Conservation (phyloP, 2,888 invertebrate species). For the Chrysolina americana region DNA sequence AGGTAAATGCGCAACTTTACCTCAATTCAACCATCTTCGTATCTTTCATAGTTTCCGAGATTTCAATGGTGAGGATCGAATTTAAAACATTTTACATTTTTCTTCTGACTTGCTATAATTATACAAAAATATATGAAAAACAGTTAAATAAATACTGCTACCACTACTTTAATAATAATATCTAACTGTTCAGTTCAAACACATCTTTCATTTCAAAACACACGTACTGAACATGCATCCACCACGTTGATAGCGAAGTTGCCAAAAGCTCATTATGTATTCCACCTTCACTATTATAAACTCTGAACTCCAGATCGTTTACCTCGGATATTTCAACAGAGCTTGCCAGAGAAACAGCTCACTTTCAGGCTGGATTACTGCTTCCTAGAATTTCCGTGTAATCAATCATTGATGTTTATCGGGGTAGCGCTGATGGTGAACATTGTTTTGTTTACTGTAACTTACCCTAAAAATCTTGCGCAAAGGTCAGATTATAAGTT, state of each 20-base stretch:
- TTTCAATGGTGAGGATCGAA: too few relatives aligned
- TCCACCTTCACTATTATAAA: neutral
- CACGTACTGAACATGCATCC: neutral
- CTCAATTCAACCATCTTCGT: too few relatives aligned
- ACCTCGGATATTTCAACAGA: neutral
- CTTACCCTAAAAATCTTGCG: neutral
- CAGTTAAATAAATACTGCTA: too few relatives aligned
- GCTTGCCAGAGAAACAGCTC: conserved; percentile 6
- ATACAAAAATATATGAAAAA: too few relatives aligned
- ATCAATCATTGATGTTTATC: conserved; percentile 29
- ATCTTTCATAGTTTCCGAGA: too few relatives aligned
- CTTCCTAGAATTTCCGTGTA: conserved; percentile 31
- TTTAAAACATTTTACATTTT: too few relatives aligned
- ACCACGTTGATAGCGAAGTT: neutral
- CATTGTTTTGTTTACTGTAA: conserved; percentile 1
- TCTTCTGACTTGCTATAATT: too few relatives aligned
- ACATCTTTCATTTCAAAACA: too few relatives aligned
- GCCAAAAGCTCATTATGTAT: neutral
- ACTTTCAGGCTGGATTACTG: conserved; percentile 6
- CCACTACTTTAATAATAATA: too few relatives aligned
- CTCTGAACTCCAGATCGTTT: neutral
- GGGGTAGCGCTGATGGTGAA: neutral
- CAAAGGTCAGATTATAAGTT: too few relatives aligned
- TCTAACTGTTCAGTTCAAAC: too few relatives aligned
- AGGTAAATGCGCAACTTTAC: too few relatives aligned